phyloP scores from a whole-genome alignment of 2,888 invertebrate genomes.

The Aphidius colemani region DNA sequence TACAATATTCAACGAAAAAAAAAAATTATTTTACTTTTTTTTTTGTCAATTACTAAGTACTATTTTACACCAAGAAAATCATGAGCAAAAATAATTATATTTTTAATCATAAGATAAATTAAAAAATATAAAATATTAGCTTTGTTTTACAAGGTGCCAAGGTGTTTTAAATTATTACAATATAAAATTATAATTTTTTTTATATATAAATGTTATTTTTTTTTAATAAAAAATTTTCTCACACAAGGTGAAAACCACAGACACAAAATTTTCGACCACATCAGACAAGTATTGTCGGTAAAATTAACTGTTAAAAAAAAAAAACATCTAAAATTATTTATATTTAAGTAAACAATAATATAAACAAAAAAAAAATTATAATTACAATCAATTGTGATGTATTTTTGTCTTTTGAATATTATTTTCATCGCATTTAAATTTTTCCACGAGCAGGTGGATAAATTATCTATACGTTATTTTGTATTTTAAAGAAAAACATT shows the following conservation, averaged over 20 bases:
- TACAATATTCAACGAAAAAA: not conserved
- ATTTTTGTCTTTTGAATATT: too few species aligned
- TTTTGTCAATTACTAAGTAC: not conserved
- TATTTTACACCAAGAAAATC: constrained; percentile 11
- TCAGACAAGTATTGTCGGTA: constrained; percentile 40
- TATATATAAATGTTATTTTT: constrained; percentile 15
- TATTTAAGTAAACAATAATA: not conserved
- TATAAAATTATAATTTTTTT: constrained; percentile 11
- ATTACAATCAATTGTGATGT: too few species aligned
- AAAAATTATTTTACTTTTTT: too few species aligned
- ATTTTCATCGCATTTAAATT: constrained; percentile 33
- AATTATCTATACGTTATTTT: constrained; percentile 35
- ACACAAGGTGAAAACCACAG: constrained; percentile 49
- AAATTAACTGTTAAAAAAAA: not conserved
- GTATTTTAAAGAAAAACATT: too few species aligned
- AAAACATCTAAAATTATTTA: constrained; percentile 8
- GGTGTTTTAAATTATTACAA: not conserved
- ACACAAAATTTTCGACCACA: constrained; percentile 44
- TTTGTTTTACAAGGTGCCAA: constrained; percentile 24
- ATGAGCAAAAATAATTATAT: constrained; percentile 11
- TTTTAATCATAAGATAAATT: not conserved
- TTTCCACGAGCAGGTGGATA: constrained; percentile 43
- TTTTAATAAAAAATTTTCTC: constrained; percentile 42
- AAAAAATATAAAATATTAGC: constrained; percentile 9
- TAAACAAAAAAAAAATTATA: too few species aligned